Conservation (phyloP, 2,888 invertebrate species). For the Drosophila borborema region DNA sequence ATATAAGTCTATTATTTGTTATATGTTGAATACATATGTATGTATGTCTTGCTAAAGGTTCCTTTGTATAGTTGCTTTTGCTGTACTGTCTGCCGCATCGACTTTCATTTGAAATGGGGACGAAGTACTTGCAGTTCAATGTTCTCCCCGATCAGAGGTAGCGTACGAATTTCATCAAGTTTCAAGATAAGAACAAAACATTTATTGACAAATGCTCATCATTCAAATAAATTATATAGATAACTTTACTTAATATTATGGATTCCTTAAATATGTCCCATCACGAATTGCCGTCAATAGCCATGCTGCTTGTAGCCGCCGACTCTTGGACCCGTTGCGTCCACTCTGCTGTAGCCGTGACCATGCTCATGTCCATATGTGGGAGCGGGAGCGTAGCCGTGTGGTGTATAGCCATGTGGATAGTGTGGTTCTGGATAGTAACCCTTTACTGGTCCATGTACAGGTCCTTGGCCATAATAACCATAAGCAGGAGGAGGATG, state of each 20-base stretch:
- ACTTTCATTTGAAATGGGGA: neutral
- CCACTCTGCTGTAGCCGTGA: slow-evolving; percentile 28
- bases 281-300: slow-evolving; percentile 37
- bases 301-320: slow-evolving; percentile 54
- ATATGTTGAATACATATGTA: neutral
- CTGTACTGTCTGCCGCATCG: no score
- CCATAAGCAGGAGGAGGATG: slow-evolving; percentile 28
- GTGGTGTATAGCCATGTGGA: slow-evolving; percentile 26
- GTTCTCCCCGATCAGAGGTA: neutral
- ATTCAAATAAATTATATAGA: slow-evolving; percentile 46
- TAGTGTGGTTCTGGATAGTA: slow-evolving; percentile 49
- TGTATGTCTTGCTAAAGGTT: no score
- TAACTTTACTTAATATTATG: neutral
- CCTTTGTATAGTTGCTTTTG: no score
- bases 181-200: slow-evolving; percentile 1
- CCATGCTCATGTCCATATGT: slow-evolving; percentile 31
- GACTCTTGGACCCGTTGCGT: neutral
- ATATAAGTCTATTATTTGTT: neutral
- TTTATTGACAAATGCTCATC: slow-evolving; percentile 1
- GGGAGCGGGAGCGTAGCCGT: slow-evolving; percentile 14
- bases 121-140: neutral
- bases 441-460: slow-evolving; percentile 19
- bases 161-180: neutral
- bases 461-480: slow-evolving; percentile 42
- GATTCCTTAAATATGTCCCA: neutral